phyloP scores from a whole-genome alignment of 2,113 vertebrate genomes.

The Pionites leucogaster region DNA sequence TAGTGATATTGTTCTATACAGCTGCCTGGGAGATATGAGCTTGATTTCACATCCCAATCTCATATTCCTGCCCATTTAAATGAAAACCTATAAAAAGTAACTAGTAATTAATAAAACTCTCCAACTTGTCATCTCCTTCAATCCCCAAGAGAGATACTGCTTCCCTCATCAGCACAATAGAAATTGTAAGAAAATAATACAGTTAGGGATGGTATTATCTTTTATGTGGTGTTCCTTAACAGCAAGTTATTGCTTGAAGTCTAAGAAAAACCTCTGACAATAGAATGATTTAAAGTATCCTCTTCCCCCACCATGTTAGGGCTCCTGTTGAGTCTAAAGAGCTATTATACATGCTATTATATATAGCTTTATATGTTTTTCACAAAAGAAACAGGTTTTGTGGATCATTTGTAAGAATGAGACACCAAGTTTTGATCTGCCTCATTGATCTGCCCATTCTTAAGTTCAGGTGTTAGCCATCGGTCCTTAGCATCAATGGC shows the following conservation, averaged over 20 bases:
- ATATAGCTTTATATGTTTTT: background rate
- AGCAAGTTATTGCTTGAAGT: background rate
- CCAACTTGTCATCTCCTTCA: background rate
- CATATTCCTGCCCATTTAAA: constrained; percentile 36
- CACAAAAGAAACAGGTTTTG: background rate
- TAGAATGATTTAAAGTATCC: background rate
- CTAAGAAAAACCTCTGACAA: background rate
- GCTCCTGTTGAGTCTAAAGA: background rate
- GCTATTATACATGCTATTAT: background rate
- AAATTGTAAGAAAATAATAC: background rate
- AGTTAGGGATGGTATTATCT: background rate
- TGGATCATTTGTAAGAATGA: background rate
- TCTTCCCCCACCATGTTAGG: accelerated
- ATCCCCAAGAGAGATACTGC: background rate
- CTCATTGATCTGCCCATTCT: background rate
- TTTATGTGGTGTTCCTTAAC: background rate
- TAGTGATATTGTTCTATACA: background rate
- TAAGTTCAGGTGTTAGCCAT: background rate
- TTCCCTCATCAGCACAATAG: background rate
- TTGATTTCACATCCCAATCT: constrained; percentile 27
- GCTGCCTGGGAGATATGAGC: background rate
- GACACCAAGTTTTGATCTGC: background rate
- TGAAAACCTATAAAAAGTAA: constrained; percentile 21
- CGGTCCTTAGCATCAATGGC: background rate
- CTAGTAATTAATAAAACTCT: constrained; percentile 36